Evolutionary conservation across 1,140 invertebrate genomes (phyloP).

Genomic region (Bombus sylvicola): DNA sequence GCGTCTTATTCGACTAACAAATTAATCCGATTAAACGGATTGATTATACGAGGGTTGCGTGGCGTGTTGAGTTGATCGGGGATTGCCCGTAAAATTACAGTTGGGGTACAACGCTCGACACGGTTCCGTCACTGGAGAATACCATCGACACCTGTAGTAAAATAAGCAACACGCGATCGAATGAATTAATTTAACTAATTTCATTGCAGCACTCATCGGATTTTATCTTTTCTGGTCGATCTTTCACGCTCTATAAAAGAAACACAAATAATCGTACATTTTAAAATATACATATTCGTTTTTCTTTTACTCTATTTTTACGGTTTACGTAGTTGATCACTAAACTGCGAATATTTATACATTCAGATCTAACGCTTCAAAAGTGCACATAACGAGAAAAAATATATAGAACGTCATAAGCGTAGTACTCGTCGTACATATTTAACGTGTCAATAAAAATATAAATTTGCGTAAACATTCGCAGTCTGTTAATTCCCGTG

Average conservation of each 20-base stretch:
- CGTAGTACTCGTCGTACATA: too few species aligned
- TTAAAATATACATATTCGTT: background rate
- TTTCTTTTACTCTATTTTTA: too few species aligned
- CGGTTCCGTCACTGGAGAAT: background rate
- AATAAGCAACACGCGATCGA: background rate
- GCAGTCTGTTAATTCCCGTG: too few species aligned
- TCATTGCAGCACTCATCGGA: background rate
- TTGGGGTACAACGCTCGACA: conserved; percentile 28
- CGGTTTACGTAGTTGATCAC: too few species aligned
- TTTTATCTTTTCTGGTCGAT: background rate
- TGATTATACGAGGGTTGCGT: conserved; percentile 51
- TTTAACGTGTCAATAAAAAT: too few species aligned
- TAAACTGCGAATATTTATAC: too few species aligned
- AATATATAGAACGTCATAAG: too few species aligned
- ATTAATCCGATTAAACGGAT: conserved; percentile 57
- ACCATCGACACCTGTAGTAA: background rate
- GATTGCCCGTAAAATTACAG: conserved; percentile 45
- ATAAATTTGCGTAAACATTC: too few species aligned
- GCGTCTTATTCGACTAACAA: conserved; percentile 53
- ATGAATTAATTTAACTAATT: too few species aligned
- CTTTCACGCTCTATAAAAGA: background rate
- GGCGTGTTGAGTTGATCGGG: conserved; percentile 48
- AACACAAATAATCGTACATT: background rate
- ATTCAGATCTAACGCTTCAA: too few species aligned
- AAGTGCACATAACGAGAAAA: too few species aligned